Evolutionary conservation across 2,113 vertebrate genomes (phyloP), one percentile per base, ranked within the genome.

Genomic region (Bubo bubo): DNA sequence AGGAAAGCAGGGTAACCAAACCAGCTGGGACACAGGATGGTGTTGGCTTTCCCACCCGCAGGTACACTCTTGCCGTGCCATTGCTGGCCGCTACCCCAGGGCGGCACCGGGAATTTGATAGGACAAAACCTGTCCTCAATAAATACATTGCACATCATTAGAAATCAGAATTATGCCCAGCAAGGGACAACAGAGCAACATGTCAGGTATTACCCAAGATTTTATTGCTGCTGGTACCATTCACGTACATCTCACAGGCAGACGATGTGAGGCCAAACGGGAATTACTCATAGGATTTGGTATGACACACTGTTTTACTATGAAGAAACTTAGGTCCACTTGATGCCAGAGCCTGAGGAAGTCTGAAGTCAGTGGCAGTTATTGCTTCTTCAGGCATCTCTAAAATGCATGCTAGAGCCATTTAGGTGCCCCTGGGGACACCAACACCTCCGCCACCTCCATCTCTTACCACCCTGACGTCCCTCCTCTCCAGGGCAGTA

Each of bases 1-100:
- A 95, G 74, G 87, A 94, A 93, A 88, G 75, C 52, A 82, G 67
- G 64, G 64, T 63, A 95, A 89, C 74, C 67, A 59, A 93, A 71
- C 67, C 88, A 77, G 81, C 55, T 73, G 55, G 32, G 72, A 88
- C 41, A 28, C 32, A 67, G 82, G 64, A 87, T 27, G 43, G 72
- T 1, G 4, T 52, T 55, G 85, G 63, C 52, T 84, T 75, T 90
- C 35, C 67, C 50, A 64, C 56, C 39, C 7, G 3, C 45, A 35
- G 41, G n/a, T 8, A 56, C 5, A 4, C 10, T 80, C 87, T 79
- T 79, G 81, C 95, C 49, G 91, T 81, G 84, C 58, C 39, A 9
- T 63, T 79, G 79, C 92, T 95, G 97, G 95, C 84, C n/a, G 64
- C 41, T 90, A 53, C 79, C 72, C 86, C 79, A 27, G n/a, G n/a